These are phyloP conservation scores for Megaptera novaeangliae DNA, from an alignment of 2,113 vertebrate genomes.

Conservation along the genomic window DNA sequence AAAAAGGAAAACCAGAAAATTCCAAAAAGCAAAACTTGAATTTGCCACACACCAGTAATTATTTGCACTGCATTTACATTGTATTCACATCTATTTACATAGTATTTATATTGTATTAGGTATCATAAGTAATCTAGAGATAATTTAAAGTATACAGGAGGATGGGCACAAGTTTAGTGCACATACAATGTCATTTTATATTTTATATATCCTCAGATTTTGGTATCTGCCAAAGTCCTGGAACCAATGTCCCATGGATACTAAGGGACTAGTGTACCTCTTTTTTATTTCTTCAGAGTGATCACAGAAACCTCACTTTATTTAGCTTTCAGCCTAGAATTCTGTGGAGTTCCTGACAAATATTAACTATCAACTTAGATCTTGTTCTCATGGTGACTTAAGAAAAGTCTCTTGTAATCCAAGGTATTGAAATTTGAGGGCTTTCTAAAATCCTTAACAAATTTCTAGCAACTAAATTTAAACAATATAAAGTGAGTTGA, in stretches of 20 bases:
- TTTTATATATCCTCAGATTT: background rate
- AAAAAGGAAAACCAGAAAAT: background rate
- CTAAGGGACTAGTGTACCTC: background rate
- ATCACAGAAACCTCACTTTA: background rate
- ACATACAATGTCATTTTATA: background rate
- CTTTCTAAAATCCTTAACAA: background rate
- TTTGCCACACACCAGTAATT: background rate
- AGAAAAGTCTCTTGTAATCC: constrained; percentile 8
- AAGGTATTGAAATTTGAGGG: background rate
- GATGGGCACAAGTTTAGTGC: background rate
- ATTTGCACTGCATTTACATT: background rate
- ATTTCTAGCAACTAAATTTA: background rate
- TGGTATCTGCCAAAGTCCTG: background rate
- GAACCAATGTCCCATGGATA: background rate
- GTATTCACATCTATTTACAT: background rate
- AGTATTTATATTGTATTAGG: background rate
- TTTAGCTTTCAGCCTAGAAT: background rate
- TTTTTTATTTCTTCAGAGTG: background rate
- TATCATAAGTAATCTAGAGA: background rate
- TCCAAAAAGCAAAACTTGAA: background rate
- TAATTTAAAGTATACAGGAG: background rate
- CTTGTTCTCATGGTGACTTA: background rate
- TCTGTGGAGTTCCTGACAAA: background rate
- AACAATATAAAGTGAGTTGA: background rate
- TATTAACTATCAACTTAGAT: background rate